phyloP scores from a whole-genome alignment of 1,140 invertebrate genomes.

The Octopus bimaculoides region DNA sequence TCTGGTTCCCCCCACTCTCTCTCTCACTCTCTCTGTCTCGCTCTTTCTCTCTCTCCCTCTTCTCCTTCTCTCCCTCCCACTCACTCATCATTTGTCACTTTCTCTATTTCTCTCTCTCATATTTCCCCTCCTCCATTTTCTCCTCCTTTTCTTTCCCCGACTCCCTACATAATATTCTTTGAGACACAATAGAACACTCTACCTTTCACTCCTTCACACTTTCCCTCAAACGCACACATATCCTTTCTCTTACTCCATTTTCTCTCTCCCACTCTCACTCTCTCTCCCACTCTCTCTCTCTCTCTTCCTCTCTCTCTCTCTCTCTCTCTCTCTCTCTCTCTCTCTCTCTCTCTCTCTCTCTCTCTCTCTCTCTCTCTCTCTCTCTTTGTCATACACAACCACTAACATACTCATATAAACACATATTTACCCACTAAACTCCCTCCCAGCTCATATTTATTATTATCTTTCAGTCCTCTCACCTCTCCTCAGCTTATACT shows the following conservation, averaged over 20 bases:
- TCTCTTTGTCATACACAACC: not conserved
- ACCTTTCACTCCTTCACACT: not conserved
- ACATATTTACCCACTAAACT: no score
- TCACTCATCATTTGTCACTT: not conserved
- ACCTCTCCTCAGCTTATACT: no score
- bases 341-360: not conserved
- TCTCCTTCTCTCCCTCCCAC: not conserved
- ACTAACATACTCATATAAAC: no score
- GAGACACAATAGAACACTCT: not conserved
- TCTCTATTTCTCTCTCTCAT: not conserved
- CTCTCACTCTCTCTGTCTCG: not conserved
- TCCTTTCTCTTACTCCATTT: not conserved
- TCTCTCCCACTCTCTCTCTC: not conserved
- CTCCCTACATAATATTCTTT: not conserved
- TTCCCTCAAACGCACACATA: not conserved
- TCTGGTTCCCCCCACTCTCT: not conserved
- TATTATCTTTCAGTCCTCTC: no score
- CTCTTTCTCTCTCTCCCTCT: not conserved
- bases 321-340: not conserved
- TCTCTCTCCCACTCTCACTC: not conserved
- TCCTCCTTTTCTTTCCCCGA: not conserved
- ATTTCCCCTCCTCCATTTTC: not conserved
- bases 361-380: not conserved
- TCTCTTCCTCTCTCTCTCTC: not conserved
- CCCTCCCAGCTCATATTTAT: no score